These are phyloP conservation scores for Drosophila histrio DNA, from an alignment of 2,888 invertebrate species.

Conservation along the genomic window DNA sequence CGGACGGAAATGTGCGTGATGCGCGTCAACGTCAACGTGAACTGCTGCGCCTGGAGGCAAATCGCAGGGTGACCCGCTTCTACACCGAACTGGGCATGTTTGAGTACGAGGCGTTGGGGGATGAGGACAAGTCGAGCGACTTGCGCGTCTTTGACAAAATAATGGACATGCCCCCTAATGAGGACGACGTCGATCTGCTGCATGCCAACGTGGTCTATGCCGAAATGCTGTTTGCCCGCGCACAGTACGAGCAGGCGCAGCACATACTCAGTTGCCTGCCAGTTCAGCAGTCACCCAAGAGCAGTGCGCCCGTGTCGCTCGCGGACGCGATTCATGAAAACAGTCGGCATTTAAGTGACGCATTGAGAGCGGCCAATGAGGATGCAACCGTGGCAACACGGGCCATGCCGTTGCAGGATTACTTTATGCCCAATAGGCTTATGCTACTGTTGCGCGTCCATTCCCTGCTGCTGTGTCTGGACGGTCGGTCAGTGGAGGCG, in stretches of 20 bases:
- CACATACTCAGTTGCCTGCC: constrained; percentile 67
- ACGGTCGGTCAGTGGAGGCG: constrained; percentile 62
- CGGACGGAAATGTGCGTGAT: constrained; percentile 61
- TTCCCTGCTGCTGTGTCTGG: constrained; percentile 63
- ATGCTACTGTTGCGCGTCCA: constrained; percentile 72
- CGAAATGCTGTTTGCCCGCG: constrained; percentile 71
- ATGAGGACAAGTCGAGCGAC: constrained; percentile 49
- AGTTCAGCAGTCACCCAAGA: constrained; percentile 11
- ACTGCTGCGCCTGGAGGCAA: constrained; percentile 85
- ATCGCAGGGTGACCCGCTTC: constrained; percentile 86
- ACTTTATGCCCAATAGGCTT: constrained; percentile 76
- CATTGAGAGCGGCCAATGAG: neutral
- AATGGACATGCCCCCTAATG: constrained; percentile 63
- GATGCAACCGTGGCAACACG: constrained; percentile 55
- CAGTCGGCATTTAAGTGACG: neutral
- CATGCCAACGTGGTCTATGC: constrained; percentile 73
- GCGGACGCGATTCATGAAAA: neutral
- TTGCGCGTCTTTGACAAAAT: constrained; percentile 85
- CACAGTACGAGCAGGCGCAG: constrained; percentile 56
- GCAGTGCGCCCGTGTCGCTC: neutral
- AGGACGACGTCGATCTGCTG: constrained; percentile 63
- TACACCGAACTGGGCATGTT: constrained; percentile 88
- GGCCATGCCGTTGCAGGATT: constrained; percentile 76
- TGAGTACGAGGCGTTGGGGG: constrained; percentile 84
- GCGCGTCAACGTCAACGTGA: constrained; percentile 85